Percentiles rank a stretch among this genome's conserved stretches.
These are phyloP conservation scores for Synanthedon vespiformis DNA, from an alignment of 2,888 invertebrate species.

Conservation along the genomic window DNA sequence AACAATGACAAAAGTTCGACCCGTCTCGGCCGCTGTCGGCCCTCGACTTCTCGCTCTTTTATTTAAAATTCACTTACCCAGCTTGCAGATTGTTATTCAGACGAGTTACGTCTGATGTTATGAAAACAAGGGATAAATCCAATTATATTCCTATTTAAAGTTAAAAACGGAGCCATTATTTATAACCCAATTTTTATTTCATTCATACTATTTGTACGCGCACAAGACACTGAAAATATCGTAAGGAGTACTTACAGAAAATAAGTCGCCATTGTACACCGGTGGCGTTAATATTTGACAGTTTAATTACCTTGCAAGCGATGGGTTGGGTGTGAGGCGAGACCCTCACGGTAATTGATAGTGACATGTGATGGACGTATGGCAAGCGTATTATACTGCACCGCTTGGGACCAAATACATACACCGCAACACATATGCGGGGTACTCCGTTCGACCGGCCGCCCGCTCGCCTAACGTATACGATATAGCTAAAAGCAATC, in stretches of 20 bases:
- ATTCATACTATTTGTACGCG: too few relatives aligned
- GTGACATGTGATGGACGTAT: constrained; percentile 62
- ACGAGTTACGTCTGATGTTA: constrained; percentile 42
- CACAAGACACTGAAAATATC: constrained; percentile 4
- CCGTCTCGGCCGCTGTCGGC: constrained; percentile 39
- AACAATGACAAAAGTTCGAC: constrained; percentile 66
- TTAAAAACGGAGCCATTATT: background rate
- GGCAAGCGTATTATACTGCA: constrained; percentile 35
- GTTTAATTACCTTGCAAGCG: constrained; percentile 37
- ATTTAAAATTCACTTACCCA: constrained; percentile 66
- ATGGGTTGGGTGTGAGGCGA: constrained; percentile 22
- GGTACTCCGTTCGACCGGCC: too few relatives aligned
- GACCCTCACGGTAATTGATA: constrained; percentile 54
- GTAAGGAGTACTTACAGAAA: constrained; percentile 9
- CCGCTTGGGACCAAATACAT: constrained; percentile 30
- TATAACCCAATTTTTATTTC: background rate
- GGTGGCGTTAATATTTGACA: constrained; percentile 20
- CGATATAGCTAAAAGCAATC: too few relatives aligned
- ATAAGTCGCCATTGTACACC: constrained; percentile 3
- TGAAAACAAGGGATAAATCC: constrained; percentile 49
- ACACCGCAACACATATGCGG: background rate
- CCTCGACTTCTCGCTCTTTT: constrained; percentile 55
- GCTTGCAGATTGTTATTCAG: constrained; percentile 58
- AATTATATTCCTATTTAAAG: constrained; percentile 43
- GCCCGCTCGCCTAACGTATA: too few relatives aligned